These are phyloP conservation scores for Mimachlamys varia DNA, from an alignment of 2,888 invertebrate species.

Conservation along the genomic window DNA sequence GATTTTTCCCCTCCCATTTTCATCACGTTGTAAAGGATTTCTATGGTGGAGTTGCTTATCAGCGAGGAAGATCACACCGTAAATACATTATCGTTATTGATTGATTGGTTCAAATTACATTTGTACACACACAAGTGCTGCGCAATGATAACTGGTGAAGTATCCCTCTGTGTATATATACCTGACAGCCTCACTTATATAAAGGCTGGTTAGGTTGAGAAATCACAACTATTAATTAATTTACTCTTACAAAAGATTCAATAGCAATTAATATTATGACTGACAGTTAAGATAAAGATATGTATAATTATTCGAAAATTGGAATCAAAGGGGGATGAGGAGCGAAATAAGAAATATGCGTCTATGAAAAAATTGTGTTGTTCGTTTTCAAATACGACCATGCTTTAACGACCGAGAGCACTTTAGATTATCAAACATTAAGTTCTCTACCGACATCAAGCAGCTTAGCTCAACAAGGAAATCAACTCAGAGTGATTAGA, in stretches of 20 bases:
- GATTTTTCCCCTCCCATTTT: constrained; percentile 26
- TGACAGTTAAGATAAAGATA: not conserved
- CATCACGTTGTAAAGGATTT: constrained; percentile 16
- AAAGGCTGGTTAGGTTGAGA: not conserved
- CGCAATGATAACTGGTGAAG: not conserved
- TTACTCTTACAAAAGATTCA: too few relatives aligned
- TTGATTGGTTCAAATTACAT: constrained; percentile 36
- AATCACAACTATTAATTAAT: too few relatives aligned
- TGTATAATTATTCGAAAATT: not conserved
- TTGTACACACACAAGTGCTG: constrained; percentile 21
- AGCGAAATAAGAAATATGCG: too few relatives aligned
- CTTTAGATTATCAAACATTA: not conserved
- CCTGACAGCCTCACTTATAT: not conserved
- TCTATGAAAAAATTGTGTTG: not conserved
- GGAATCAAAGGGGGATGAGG: too few relatives aligned
- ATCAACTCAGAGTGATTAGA: constrained; percentile 6
- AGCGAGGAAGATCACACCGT: constrained; percentile 14
- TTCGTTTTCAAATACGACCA: not conserved
- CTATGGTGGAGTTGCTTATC: constrained; percentile 20
- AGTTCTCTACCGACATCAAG: not conserved
- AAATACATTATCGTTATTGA: constrained; percentile 26
- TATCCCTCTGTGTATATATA: constrained; percentile 15
- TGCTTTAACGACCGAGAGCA: not conserved
- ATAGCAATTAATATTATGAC: not conserved
- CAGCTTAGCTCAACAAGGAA: constrained; percentile 34